Evolutionary conservation across 1,140 invertebrate species (phyloP).

Genomic region (Cardiocondyla obscurior): DNA sequence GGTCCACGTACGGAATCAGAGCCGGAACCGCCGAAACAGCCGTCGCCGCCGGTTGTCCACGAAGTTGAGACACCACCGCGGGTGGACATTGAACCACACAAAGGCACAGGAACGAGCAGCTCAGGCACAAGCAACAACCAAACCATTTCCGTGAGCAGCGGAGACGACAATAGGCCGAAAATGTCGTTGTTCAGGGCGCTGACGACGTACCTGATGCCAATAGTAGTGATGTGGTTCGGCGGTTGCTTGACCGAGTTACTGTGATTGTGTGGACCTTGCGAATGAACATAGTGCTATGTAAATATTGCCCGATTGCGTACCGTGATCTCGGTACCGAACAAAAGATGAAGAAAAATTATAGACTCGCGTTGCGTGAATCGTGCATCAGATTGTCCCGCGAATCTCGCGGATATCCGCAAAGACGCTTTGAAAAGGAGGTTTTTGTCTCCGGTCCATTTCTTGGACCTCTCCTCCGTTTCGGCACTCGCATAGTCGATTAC

Average conservation of each 20-base stretch:
- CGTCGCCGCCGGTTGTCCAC: conserved; percentile 56
- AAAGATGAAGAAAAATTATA: background rate
- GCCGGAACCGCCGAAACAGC: conserved; percentile 67
- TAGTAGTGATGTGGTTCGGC: conserved; percentile 93
- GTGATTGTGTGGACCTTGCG: conserved; percentile 84
- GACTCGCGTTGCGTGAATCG: background rate
- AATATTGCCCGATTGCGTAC: conserved; percentile 68
- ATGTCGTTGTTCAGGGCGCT: conserved; percentile 88
- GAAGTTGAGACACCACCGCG: conserved; percentile 67
- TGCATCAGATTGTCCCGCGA: background rate
- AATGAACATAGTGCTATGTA: conserved; percentile 73
- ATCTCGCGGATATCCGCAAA: background rate
- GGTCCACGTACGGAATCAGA: conserved; percentile 43
- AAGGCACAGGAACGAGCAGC: conserved; percentile 62
- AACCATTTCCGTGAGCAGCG: conserved; percentile 65
- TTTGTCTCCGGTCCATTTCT: background rate
- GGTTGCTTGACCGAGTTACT: conserved; percentile 91
- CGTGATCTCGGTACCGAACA: background rate
- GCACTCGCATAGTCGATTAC: background rate
- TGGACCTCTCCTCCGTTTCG: background rate
- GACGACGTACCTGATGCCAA: conserved; percentile 90
- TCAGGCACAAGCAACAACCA: conserved; percentile 67
- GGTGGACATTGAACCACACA: conserved; percentile 77
- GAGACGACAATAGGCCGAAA: conserved; percentile 84
- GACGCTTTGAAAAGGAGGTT: background rate